Percentiles rank a stretch among this genome's conserved stretches.
phyloP scores from a whole-genome alignment of 2,797 vertebrate species.

The Pempheris klunzingeri region DNA sequence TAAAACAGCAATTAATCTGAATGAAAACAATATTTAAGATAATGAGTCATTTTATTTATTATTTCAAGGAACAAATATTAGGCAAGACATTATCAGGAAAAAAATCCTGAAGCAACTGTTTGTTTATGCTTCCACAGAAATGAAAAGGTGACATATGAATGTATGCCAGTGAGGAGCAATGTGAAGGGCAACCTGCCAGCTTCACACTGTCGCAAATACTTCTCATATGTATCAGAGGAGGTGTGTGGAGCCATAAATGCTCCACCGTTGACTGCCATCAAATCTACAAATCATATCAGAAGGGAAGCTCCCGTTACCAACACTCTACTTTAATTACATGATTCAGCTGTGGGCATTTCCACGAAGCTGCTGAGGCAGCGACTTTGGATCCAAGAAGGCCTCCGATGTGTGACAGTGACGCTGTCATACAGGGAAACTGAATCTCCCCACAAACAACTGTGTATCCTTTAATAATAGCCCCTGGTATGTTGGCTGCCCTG shows the following conservation, averaged over 20 bases:
- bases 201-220: slow-evolving; percentile 16
- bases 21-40: not conserved
- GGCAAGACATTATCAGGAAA: slow-evolving; percentile 10
- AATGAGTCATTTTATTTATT: slow-evolving; percentile 6
- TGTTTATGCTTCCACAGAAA: slow-evolving; percentile 10
- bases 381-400: slow-evolving; percentile 31
- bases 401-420: slow-evolving; percentile 28
- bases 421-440: slow-evolving; percentile 44
- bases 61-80: not conserved
- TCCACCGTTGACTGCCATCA: slow-evolving; percentile 33
- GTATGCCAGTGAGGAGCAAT: not conserved
- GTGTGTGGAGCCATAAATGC: slow-evolving; percentile 27
- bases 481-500: slow-evolving; percentile 24
- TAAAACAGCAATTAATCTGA: slow-evolving; percentile 12
- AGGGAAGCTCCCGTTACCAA: slow-evolving; percentile 4
- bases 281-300: slow-evolving; percentile 47
- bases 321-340: slow-evolving; percentile 33
- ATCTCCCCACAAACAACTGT: slow-evolving; percentile 43
- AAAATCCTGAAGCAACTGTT: slow-evolving; percentile 5
- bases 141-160: slow-evolving; percentile 11
- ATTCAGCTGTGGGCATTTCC: slow-evolving; percentile 40
- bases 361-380: slow-evolving; percentile 56
- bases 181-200: slow-evolving; percentile 37
- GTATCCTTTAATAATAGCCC: slow-evolving; percentile 40
- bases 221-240: slow-evolving; percentile 14